A percentile compares a stretch with the other conserved stretches of the same genome.
phyloP scores from a whole-genome alignment of 1,140 invertebrate species.

The Danaus plexippus region DNA sequence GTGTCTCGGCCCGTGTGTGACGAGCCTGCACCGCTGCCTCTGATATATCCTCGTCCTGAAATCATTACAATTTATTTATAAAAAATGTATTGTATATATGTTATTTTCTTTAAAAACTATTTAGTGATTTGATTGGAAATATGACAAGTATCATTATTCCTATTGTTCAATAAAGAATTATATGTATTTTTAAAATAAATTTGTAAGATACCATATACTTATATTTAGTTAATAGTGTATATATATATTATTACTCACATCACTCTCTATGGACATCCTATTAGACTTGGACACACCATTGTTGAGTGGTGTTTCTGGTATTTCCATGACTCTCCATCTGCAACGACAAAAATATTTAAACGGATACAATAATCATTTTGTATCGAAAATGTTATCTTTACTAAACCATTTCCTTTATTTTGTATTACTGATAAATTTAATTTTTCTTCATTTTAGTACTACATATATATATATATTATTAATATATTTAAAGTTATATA shows the following conservation, averaged over 20 bases:
- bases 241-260: constrained; percentile 37
- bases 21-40: constrained; percentile 78
- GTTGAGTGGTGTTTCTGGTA: constrained; percentile 47
- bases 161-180: neutral
- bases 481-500: no score
- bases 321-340: constrained; percentile 65
- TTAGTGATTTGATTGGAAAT: neutral
- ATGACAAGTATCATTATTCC: neutral
- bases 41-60: constrained; percentile 82
- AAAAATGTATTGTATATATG: no score
- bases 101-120: no score
- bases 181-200: neutral
- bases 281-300: constrained; percentile 52
- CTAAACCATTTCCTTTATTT: no score
- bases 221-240: neutral
- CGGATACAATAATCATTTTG: no score
- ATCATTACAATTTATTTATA: constrained; percentile 3
- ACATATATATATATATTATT: no score
- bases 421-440: no score
- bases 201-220: neutral
- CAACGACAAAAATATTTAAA: constrained; percentile 9
- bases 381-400: no score
- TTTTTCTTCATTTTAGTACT: no score
- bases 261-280: constrained; percentile 45
- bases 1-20: constrained; percentile 82